Evolutionary conservation across 2,113 vertebrate species (phyloP).

Genomic region (Aptenodytes forsteri): DNA sequence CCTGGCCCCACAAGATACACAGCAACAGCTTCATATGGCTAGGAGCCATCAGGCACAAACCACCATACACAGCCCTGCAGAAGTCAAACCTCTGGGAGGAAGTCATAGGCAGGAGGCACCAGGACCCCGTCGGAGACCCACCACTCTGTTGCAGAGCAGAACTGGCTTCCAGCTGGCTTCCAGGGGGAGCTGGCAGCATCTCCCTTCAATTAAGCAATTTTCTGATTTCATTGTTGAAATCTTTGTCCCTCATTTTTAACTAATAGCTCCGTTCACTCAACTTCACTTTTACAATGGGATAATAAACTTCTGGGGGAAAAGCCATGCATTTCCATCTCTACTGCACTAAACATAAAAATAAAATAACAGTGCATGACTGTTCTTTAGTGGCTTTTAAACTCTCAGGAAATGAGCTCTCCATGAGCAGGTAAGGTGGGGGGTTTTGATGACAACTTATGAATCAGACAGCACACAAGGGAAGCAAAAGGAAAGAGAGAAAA

Average conservation of each 20-base stretch:
- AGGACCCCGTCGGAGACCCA: background rate
- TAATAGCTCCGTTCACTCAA: background rate
- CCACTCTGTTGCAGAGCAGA: background rate
- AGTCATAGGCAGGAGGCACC: background rate
- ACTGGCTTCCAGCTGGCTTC: slow-evolving; percentile 33
- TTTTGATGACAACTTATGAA: background rate
- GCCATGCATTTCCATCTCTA: background rate
- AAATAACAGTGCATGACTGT: background rate
- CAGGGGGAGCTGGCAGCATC: background rate
- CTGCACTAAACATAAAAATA: slow-evolving; percentile 6
- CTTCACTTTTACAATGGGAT: slow-evolving; percentile 18
- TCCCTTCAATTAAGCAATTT: slow-evolving; percentile 13
- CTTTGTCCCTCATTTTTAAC: background rate
- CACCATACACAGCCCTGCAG: background rate
- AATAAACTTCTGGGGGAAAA: slow-evolving; percentile 30
- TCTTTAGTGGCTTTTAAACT: slow-evolving; percentile 19
- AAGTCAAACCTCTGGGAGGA: background rate
- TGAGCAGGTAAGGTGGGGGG: slow-evolving; percentile 1
- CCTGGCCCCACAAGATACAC: background rate
- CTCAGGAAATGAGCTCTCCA: background rate
- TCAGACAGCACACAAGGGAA: background rate
- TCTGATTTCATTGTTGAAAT: slow-evolving; percentile 9
- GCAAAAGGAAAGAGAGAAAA: background rate
- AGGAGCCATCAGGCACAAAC: slow-evolving; percentile 1
- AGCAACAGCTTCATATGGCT: background rate